Percentiles rank a stretch among this genome's conserved stretches.
phyloP scores from a whole-genome alignment of 2,888 invertebrate species.

The Cheilosia scutellata region DNA sequence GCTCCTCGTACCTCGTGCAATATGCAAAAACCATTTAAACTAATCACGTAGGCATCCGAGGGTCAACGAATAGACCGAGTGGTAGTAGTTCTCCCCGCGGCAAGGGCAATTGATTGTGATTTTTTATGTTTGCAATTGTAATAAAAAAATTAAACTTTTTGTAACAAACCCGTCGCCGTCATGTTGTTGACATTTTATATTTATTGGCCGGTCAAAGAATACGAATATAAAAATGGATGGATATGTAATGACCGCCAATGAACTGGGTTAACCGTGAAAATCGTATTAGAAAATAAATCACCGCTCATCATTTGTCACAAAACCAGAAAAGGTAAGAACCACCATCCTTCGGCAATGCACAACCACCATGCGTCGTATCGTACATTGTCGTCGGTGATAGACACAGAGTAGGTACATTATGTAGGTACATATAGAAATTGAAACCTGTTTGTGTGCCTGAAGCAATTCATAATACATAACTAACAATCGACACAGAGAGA shows the following conservation, averaged over 20 bases:
- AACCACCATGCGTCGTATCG: too few species aligned
- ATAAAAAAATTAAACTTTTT: background rate
- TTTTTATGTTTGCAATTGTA: background rate
- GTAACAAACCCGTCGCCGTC: too few species aligned
- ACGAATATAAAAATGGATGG: background rate
- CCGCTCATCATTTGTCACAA: too few species aligned
- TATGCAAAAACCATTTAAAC: constrained; percentile 47
- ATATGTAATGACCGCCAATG: background rate
- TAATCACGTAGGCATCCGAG: constrained; percentile 58
- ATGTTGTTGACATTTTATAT: too few species aligned
- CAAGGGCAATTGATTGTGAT: background rate
- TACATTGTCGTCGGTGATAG: background rate
- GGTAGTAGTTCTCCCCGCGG: background rate
- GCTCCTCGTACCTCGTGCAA: constrained; percentile 5
- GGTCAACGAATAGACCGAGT: constrained; percentile 49
- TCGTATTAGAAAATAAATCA: background rate
- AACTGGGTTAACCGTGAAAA: too few species aligned
- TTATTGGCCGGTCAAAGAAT: too few species aligned
- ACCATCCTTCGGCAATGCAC: too few species aligned
- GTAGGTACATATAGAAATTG: background rate
- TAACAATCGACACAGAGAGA: constrained; percentile 21
- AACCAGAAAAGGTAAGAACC: too few species aligned
- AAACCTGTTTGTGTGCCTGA: constrained; percentile 27
- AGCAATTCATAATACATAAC: constrained; percentile 11
- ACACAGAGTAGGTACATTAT: background rate